These are phyloP conservation scores for Potamarius usumacintae DNA, from an alignment of 2,113 vertebrate species.

Conservation along the genomic window DNA sequence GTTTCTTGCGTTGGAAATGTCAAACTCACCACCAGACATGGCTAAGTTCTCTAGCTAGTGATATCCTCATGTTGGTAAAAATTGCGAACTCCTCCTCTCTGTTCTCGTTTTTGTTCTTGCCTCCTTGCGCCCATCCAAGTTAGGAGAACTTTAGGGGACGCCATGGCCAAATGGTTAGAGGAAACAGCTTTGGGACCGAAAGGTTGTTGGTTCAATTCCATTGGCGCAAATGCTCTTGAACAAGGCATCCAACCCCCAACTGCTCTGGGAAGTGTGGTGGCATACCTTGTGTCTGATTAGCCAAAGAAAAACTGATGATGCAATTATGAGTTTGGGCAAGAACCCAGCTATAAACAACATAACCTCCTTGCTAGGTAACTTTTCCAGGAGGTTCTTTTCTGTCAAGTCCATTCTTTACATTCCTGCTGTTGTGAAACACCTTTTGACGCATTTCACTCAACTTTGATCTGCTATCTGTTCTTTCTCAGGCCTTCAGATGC, in stretches of 20 bases:
- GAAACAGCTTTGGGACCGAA: too few relatives aligned
- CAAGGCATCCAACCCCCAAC: too few relatives aligned
- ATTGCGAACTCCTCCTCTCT: not conserved
- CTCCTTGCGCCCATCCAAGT: not conserved
- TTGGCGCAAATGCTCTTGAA: too few relatives aligned
- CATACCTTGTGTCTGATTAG: too few relatives aligned
- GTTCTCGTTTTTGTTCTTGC: not conserved
- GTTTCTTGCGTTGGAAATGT: not conserved
- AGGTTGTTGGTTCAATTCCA: too few relatives aligned
- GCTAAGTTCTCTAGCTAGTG: not conserved
- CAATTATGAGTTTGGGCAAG: too few relatives aligned
- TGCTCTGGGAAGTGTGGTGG: too few relatives aligned
- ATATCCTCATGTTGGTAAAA: not conserved
- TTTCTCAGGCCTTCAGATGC: not conserved
- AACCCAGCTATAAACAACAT: too few relatives aligned
- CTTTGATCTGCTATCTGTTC: conserved; percentile 7
- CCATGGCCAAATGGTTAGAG: too few relatives aligned
- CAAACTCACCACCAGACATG: not conserved
- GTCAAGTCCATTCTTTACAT: not conserved
- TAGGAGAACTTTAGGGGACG: too few relatives aligned
- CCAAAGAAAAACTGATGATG: too few relatives aligned
- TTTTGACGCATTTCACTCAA: not conserved
- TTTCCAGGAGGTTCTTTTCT: not conserved
- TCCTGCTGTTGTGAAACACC: not conserved
- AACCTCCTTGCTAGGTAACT: not conserved